phyloP scores from a whole-genome alignment of 2,888 invertebrate genomes.

The Aleiodes leptofemur region DNA sequence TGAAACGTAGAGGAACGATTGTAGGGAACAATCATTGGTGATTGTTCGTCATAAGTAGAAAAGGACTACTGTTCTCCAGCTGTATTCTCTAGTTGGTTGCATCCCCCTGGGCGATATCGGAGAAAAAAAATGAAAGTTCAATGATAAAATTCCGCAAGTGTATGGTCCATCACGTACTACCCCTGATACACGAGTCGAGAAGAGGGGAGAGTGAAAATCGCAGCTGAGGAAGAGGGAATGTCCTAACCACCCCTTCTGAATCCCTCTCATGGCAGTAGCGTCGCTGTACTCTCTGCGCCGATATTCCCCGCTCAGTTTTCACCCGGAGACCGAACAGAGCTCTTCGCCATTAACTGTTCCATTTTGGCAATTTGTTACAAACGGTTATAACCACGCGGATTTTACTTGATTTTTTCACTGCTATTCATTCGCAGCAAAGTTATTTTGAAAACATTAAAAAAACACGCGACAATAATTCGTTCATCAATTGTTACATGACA shows the following conservation, averaged over 20 bases:
- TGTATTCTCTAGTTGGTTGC: neutral
- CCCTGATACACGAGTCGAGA: constrained; percentile 54
- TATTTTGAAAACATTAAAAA: neutral
- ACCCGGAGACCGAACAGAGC: constrained; percentile 66
- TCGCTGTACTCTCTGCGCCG: constrained; percentile 34
- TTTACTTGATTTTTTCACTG: neutral
- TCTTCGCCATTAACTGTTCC: constrained; percentile 49
- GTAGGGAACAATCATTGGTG: too few relatives aligned
- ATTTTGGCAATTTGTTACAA: constrained; percentile 38
- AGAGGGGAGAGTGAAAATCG: constrained; percentile 61
- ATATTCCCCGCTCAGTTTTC: constrained; percentile 66
- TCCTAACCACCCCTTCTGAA: constrained; percentile 50
- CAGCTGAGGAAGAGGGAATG: constrained; percentile 56
- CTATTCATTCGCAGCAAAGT: neutral
- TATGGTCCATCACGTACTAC: constrained; percentile 47
- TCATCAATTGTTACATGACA: too few relatives aligned
- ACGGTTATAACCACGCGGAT: constrained; percentile 51
- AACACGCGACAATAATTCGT: too few relatives aligned
- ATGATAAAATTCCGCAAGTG: constrained; percentile 32
- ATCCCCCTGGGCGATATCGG: neutral
- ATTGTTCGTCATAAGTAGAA: too few relatives aligned
- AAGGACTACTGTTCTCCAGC: neutral
- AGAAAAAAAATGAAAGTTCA: constrained; percentile 17
- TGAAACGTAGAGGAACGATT: too few relatives aligned
- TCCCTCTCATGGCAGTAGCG: constrained; percentile 45